Base-by-base conservation (phyloP, 2,888 invertebrate species). In the Linnaemya vulpina region DNA sequence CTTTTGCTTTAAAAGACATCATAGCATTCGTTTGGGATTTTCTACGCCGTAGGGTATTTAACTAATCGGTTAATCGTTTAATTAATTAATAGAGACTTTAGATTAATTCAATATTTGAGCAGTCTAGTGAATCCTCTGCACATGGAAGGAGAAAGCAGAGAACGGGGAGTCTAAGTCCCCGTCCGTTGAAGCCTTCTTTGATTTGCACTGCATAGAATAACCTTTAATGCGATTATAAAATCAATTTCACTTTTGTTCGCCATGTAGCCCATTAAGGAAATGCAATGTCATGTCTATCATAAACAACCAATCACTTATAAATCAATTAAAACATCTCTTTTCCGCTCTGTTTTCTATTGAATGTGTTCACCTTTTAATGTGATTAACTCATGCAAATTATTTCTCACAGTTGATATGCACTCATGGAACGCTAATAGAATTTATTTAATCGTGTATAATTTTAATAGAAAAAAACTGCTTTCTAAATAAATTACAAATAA, bases 351-450 rank as follows among this genome's bases (percentile, higher is more conserved):
- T 17, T 51, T 25, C 13, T 55, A 55, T 25, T 40, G 1, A 55
- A 22, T 22, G 40, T 10, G 9, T 22, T 70, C n/a, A 22, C 53
- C 17, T 30, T 65, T 30, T 40, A 38, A 63, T 49, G 22, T 15
- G n/a, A 49, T 38, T 38, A 51, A 62, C 40, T 65, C 40, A 70
- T 77, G 68, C 51, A 51, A 77, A 68, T 62, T 49, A 25, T 51
- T 17, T 78, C 49, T 60, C 77, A 68, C 38, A 67, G 68, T 68
- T 17, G 20, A 49, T 58, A 68, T 68, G 17, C 25, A 62, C 22
- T 40, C 17, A 70, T 51, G 25, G 30, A 49, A 70, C 49, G 49
- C 20, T 40, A 51, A 40, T 38, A 10, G 35, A 17, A 67, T 68
- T 58, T 67, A 30, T 68, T 35, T 25, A 55, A 65, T 55, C n/a